A percentile compares a stretch with the other conserved stretches of the same genome.
Evolutionary conservation across 2,113 vertebrate species (phyloP).

Genomic region (Shinisaurus crocodilurus): DNA sequence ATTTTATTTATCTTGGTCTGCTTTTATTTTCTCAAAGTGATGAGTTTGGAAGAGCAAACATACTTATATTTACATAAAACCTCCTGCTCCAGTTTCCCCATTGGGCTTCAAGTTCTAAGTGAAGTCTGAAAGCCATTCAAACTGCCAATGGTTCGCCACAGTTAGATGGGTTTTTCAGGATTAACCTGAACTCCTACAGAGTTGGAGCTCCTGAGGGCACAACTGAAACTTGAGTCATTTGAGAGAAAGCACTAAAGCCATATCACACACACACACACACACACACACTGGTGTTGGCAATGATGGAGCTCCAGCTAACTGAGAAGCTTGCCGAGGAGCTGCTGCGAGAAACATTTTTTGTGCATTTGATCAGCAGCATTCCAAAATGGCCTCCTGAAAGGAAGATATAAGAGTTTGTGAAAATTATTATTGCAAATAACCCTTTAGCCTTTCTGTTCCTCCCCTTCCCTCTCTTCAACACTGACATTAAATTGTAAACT

Average conservation of each 20-base stretch:
- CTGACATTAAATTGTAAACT: neutral
- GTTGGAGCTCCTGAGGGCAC: rapidly evolving
- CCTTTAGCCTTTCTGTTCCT: neutral
- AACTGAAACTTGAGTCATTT: slow-evolving; percentile 27
- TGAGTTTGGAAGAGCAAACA: slow-evolving; percentile 7
- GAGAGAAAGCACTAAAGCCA: neutral
- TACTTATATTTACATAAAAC: slow-evolving; percentile 39
- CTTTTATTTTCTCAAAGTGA: slow-evolving; percentile 38
- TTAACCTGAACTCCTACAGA: slow-evolving; percentile 29
- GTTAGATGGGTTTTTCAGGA: neutral
- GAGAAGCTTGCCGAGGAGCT: neutral
- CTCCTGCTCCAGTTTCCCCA: slow-evolving; percentile 26
- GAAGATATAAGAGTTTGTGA: slow-evolving; percentile 14
- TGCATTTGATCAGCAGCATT: slow-evolving; percentile 51
- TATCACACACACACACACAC: too few relatives aligned
- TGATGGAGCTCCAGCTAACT: too few relatives aligned
- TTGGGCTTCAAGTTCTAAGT: slow-evolving; percentile 1
- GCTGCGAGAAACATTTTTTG: slow-evolving; percentile 36
- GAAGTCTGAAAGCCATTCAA: slow-evolving; percentile 35
- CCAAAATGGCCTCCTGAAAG: neutral
- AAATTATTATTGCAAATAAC: neutral
- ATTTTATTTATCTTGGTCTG: slow-evolving; percentile 47
- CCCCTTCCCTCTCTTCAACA: neutral
- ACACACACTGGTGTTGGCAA: too few relatives aligned
- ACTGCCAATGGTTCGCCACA: neutral